Percentiles rank a stretch among this genome's conserved stretches.
Evolutionary conservation across 2,113 vertebrate species (phyloP).

Genomic region (Thamnaconus septentrionalis): DNA sequence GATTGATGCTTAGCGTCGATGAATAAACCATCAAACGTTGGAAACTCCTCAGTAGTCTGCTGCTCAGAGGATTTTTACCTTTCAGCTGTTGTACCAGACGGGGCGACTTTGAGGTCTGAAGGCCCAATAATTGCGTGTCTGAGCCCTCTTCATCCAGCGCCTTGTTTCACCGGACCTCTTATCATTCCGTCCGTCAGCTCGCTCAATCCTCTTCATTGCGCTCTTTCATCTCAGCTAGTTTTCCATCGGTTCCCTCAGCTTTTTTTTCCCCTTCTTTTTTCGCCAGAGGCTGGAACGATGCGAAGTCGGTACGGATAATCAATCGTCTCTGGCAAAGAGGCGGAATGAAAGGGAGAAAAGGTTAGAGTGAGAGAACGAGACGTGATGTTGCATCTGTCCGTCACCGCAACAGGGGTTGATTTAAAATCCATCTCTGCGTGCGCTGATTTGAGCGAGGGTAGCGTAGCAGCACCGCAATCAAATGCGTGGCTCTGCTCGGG

Average conservation of each 20-base stretch:
- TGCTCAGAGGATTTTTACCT: too few species aligned
- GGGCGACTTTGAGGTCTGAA: not conserved
- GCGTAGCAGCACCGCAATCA: too few species aligned
- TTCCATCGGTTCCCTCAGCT: slow-evolving; percentile 14
- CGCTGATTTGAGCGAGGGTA: too few species aligned
- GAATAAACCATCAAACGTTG: too few species aligned
- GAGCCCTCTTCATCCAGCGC: not conserved
- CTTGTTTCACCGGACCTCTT: not conserved
- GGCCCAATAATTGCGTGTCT: not conserved
- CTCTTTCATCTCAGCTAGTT: slow-evolving; percentile 8
- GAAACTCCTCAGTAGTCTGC: too few species aligned
- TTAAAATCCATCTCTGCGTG: not conserved
- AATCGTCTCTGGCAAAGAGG: slow-evolving; percentile 32
- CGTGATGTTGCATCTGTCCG: slow-evolving; percentile 3
- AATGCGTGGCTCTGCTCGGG: too few species aligned
- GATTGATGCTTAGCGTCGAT: too few species aligned
- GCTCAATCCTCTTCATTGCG: slow-evolving; percentile 2
- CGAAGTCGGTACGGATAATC: slow-evolving; percentile 31
- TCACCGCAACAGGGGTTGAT: not conserved
- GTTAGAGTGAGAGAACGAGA: not conserved
- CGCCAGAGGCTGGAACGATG: too few species aligned
- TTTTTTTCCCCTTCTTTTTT: not conserved
- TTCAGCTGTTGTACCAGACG: too few species aligned
- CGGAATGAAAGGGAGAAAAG: not conserved
- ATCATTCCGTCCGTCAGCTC: slow-evolving; percentile 8